phyloP scores from a whole-genome alignment of 2,797 vertebrate genomes.

The Coccyzus lansbergi region DNA sequence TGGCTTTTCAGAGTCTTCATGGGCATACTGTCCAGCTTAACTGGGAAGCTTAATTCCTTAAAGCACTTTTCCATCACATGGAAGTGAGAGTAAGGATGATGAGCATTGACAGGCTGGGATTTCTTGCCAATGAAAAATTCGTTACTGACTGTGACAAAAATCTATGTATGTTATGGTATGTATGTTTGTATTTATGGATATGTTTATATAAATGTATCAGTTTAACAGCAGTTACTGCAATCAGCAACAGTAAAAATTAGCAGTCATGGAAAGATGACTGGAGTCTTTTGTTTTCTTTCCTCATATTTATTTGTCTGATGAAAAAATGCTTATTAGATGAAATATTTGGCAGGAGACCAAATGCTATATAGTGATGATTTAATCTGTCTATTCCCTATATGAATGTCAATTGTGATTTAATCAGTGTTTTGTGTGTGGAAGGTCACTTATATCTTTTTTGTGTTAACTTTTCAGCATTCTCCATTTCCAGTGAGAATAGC shows the following conservation, averaged over 20 bases:
- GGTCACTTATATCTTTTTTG: slow-evolving; percentile 2
- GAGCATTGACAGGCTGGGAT: not conserved
- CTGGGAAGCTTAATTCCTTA: not conserved
- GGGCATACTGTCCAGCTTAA: not conserved
- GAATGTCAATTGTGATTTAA: not conserved
- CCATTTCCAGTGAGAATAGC: slow-evolving; percentile 96
- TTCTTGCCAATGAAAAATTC: not conserved
- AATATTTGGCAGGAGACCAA: not conserved
- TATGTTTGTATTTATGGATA: not conserved
- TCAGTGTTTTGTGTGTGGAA: not conserved
- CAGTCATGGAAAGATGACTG: not conserved
- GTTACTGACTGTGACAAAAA: not conserved
- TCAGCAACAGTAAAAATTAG: not conserved
- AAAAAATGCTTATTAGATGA: not conserved
- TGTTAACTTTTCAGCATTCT: slow-evolving; percentile 86
- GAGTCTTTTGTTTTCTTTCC: not conserved
- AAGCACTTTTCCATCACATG: not conserved
- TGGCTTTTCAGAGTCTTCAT: not conserved
- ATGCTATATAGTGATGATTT: not conserved
- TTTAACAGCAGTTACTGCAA: not conserved
- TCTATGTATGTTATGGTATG: not conserved
- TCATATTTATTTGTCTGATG: not conserved
- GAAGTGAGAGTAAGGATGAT: not conserved
- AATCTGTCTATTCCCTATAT: not conserved
- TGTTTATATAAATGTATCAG: not conserved